phyloP scores from a whole-genome alignment of 1,140 invertebrate genomes.

The Amphibalanus amphitrite region DNA sequence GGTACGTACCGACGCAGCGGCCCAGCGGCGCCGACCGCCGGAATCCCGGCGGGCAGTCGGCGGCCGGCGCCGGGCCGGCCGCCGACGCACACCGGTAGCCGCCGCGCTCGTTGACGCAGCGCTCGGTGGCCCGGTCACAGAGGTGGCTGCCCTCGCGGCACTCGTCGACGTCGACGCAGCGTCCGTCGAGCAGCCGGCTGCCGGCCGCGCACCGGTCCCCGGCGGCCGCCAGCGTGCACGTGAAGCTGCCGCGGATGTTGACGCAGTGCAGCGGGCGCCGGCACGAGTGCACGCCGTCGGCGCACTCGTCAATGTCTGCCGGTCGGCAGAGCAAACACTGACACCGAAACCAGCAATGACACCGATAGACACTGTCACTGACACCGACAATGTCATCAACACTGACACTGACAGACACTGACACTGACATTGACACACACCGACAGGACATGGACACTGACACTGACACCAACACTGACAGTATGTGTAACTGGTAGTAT shows the following conservation, averaged over 20 bases:
- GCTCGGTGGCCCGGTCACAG: slow-evolving; percentile 16
- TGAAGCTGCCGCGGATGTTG: slow-evolving; percentile 19
- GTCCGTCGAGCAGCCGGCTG: slow-evolving; percentile 14
- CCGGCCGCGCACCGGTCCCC: slow-evolving; percentile 19
- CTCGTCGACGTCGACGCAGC: slow-evolving; percentile 24
- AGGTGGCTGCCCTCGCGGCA: slow-evolving; percentile 22
- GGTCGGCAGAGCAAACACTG: too few relatives aligned
- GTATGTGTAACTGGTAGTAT: too few relatives aligned
- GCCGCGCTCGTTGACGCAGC: slow-evolving; percentile 19
- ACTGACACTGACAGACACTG: too few relatives aligned
- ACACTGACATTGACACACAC: too few relatives aligned
- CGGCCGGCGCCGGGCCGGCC: too few relatives aligned
- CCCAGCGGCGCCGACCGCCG: background rate
- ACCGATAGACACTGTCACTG: too few relatives aligned
- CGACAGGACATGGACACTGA: too few relatives aligned
- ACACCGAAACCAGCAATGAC: too few relatives aligned
- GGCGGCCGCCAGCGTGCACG: slow-evolving; percentile 7
- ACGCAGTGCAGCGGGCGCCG: slow-evolving; percentile 17
- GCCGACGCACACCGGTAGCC: background rate
- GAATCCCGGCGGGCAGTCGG: background rate
- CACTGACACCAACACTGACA: too few relatives aligned
- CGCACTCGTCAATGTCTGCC: slow-evolving; percentile 37
- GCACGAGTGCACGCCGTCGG: slow-evolving; percentile 18
- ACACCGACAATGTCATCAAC: too few relatives aligned
- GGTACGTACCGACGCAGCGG: background rate